Conservation (phyloP, 2,797 vertebrate species). For the Potorous gilbertii region DNA sequence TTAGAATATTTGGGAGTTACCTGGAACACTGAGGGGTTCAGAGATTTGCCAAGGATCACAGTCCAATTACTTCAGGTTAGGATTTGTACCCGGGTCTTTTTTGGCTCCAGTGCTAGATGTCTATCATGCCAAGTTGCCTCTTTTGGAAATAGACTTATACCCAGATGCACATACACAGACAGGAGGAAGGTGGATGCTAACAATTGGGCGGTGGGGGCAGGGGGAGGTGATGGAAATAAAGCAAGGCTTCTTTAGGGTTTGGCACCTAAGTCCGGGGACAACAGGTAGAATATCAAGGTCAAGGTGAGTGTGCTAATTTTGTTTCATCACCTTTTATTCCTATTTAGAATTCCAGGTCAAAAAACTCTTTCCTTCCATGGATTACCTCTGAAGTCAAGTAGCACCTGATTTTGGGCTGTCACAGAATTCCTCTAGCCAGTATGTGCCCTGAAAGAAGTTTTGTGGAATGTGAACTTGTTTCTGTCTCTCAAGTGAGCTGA, state of each 20-base stretch:
- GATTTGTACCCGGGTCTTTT: not conserved
- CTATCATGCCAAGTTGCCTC: not conserved
- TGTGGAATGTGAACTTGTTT: not conserved
- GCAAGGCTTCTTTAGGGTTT: not conserved
- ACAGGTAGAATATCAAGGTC: not conserved
- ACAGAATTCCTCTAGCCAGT: not conserved
- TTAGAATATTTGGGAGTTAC: not conserved
- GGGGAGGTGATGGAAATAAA: not conserved
- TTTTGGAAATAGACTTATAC: not conserved
- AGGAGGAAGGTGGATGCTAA: not conserved
- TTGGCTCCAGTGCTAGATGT: not conserved
- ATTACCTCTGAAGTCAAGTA: not conserved
- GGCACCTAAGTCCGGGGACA: not conserved
- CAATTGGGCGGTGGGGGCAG: not conserved
- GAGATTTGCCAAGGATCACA: not conserved
- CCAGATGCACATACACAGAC: not conserved
- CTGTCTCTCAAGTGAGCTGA: not conserved
- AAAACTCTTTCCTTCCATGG: not conserved
- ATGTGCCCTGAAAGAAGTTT: not conserved
- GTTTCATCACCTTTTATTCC: not conserved
- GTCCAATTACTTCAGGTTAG: not conserved
- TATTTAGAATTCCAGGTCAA: not conserved
- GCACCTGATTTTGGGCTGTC: not conserved
- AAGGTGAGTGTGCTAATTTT: not conserved
- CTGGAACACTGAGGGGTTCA: not conserved